Evolutionary conservation across 2,113 vertebrate species (phyloP).

Genomic region (Andinoacara biseriatus): DNA sequence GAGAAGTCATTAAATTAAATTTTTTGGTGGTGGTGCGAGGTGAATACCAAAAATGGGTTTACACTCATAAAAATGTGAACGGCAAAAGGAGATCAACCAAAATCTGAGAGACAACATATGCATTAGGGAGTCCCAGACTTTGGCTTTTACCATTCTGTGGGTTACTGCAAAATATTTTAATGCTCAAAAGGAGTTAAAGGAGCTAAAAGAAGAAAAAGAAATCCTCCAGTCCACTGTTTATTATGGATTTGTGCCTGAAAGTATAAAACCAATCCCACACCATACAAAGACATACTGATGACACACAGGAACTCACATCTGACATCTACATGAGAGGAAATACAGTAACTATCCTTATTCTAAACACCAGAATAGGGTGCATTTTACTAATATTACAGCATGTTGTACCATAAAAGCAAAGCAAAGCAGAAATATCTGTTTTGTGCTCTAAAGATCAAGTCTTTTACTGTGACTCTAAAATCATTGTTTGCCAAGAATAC

Average conservation of each 20-base stretch:
- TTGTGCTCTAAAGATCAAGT: neutral
- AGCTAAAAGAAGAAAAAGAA: neutral
- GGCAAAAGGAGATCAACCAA: neutral
- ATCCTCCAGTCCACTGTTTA: neutral
- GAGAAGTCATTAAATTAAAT: neutral
- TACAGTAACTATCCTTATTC: neutral
- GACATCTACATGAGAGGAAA: neutral
- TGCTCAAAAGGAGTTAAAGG: neutral
- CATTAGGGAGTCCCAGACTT: neutral
- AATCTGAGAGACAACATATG: neutral
- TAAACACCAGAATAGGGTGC: neutral
- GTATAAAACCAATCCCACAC: neutral
- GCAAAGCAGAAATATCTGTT: neutral
- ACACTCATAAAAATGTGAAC: slow-evolving; percentile 4
- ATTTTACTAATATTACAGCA: neutral
- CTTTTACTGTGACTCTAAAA: slow-evolving; percentile 1
- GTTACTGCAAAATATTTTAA: neutral
- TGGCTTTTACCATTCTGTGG: neutral
- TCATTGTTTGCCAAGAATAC: slow-evolving; percentile 3
- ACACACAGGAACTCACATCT: neutral
- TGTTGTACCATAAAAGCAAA: neutral
- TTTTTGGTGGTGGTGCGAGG: neutral
- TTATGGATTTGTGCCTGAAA: neutral
- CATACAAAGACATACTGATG: neutral
- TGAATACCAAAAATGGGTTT: slow-evolving; percentile 1